Evolutionary conservation across 1,140 invertebrate genomes (phyloP).

Genomic region (Drosophila aff.): DNA sequence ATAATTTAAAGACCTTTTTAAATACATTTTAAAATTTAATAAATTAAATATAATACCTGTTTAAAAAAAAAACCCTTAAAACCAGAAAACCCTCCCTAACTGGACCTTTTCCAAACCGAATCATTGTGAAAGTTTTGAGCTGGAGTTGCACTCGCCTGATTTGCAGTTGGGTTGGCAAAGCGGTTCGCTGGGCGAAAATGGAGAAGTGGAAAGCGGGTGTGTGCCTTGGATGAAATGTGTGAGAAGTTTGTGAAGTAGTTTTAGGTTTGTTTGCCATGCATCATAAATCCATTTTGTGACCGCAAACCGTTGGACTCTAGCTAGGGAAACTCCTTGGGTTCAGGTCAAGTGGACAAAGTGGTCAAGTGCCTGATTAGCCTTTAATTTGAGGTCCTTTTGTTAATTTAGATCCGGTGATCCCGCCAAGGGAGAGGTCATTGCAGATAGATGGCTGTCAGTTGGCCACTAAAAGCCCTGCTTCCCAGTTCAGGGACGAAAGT

Average conservation of each 20-base stretch:
- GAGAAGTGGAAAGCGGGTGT: conserved; percentile 11
- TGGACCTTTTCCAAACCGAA: conserved; percentile 16
- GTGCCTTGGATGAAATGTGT: conserved; percentile 38
- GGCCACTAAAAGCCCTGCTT: conserved; percentile 32
- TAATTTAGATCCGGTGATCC: conserved; percentile 69
- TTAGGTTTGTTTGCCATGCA: conserved; percentile 57
- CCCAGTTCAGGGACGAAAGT: conserved; percentile 48
- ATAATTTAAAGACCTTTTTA: background rate
- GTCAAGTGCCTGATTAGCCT: conserved; percentile 78
- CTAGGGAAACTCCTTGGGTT: conserved; percentile 8
- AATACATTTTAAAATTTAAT: background rate
- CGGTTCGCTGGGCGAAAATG: conserved; percentile 9
- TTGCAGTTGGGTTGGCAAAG: conserved; percentile 37
- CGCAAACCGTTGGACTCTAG: conserved; percentile 16
- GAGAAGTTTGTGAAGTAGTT: conserved; percentile 69
- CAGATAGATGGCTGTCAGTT: conserved; percentile 24
- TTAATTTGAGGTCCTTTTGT: conserved; percentile 79
- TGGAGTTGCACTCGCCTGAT: conserved; percentile 45
- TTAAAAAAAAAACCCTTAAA: too few relatives aligned
- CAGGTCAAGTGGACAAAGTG: conserved; percentile 62
- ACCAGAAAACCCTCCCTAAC: background rate
- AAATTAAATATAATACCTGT: background rate
- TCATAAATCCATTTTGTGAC: conserved; percentile 73
- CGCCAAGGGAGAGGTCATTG: conserved; percentile 19
- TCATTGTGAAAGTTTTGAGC: conserved; percentile 39